Evolutionary conservation across 2,888 invertebrate species (phyloP).

Genomic region (Junonia oenone): DNA sequence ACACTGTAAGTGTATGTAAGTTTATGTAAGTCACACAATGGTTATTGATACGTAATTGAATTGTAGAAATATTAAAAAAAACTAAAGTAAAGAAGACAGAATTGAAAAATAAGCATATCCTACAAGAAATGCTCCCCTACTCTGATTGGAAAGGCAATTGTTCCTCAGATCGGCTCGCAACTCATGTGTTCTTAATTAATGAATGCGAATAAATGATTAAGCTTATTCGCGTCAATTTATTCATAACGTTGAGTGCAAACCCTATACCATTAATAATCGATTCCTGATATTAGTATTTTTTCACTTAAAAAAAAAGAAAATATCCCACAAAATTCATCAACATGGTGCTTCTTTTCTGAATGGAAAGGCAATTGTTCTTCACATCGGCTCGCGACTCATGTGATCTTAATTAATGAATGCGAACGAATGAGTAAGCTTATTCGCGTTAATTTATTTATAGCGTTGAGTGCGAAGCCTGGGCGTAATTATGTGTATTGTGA

Average conservation of each 20-base stretch:
- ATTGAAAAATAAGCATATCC: too few species aligned
- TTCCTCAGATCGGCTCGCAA: slow-evolving; percentile 75
- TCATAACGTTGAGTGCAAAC: slow-evolving; percentile 41
- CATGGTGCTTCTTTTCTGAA: slow-evolving; percentile 41
- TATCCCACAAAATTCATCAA: not conserved
- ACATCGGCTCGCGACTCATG: slow-evolving; percentile 76
- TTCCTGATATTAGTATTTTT: too few species aligned
- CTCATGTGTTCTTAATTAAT: slow-evolving; percentile 78
- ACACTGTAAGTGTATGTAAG: too few species aligned
- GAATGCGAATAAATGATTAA: slow-evolving; percentile 75
- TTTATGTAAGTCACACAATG: too few species aligned
- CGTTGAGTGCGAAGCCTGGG: slow-evolving; percentile 26
- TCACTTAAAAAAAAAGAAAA: not conserved
- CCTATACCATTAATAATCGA: too few species aligned
- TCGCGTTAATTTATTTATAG: slow-evolving; percentile 70
- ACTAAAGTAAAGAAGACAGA: too few species aligned
- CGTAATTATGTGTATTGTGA: slow-evolving; percentile 24
- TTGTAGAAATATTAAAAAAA: too few species aligned
- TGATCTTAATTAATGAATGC: slow-evolving; percentile 78
- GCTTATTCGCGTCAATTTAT: slow-evolving; percentile 73
- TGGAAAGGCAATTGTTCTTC: slow-evolving; percentile 73
- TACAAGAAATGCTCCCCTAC: too few species aligned
- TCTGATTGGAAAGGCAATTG: slow-evolving; percentile 67
- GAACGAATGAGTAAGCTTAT: slow-evolving; percentile 76
- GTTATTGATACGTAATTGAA: too few species aligned